These are phyloP conservation scores for Myiotriccus ornatus DNA, from an alignment of 2,797 vertebrate genomes.

Conservation along the genomic window DNA sequence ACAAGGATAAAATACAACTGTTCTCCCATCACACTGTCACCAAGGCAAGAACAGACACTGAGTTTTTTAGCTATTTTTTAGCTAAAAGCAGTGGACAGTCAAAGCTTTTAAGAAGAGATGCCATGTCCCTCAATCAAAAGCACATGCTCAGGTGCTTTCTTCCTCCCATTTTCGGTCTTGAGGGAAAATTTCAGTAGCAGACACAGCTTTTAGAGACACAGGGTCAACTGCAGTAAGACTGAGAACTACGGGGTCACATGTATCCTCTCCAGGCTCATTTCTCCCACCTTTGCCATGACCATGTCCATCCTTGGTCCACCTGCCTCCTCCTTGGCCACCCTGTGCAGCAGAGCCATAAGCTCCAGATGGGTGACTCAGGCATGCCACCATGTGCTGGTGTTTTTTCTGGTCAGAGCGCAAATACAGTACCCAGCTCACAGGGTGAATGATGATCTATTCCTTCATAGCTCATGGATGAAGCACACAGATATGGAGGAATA, in stretches of 20 bases:
- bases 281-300: not conserved
- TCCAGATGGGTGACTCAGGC: not conserved
- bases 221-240: not conserved
- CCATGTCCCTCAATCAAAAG: not conserved
- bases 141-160: not conserved
- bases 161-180: not conserved
- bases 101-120: not conserved
- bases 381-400: not conserved
- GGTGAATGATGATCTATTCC: not conserved
- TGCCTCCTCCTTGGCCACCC: not conserved
- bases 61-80: not conserved
- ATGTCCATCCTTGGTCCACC: not conserved
- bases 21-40: not conserved
- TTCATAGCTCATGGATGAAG: not conserved
- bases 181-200: not conserved
- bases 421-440: not conserved
- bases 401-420: not conserved
- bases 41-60: rapidly evolving
- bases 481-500: not conserved
- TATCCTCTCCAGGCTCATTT: not conserved
- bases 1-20: not conserved
- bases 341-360: not conserved
- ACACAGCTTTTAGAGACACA: not conserved
- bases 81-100: not conserved
- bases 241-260: rapidly evolving